A percentile compares a stretch with the other conserved stretches of the same genome.
Evolutionary conservation across 2,797 vertebrate genomes (phyloP).

Genomic region (Tachyglossus aculeatus): DNA sequence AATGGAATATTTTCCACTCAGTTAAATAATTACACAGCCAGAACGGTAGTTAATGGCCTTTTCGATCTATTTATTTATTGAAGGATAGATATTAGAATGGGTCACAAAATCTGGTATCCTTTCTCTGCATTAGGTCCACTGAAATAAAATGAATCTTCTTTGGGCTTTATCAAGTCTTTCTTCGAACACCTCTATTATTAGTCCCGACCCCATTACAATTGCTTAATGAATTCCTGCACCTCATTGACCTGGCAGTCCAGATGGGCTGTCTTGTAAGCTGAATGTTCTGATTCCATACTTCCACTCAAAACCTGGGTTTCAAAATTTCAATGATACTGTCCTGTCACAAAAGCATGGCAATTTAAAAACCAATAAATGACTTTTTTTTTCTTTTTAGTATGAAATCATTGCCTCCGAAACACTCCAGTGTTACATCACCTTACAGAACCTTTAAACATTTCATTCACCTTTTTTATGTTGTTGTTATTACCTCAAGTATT

Average conservation of each 20-base stretch:
- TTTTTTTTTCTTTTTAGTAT: background rate
- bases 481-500: background rate
- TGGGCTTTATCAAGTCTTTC: no score
- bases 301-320: background rate
- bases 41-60: no score
- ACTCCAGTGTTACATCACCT: background rate
- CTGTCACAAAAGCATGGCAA: background rate
- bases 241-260: conserved; percentile 1
- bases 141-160: no score
- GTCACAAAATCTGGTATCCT: no score
- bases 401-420: background rate
- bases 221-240: background rate
- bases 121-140: no score
- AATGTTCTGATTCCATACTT: background rate
- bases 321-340: conserved; percentile 5
- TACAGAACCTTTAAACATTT: background rate
- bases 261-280: conserved; percentile 7
- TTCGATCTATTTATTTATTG: background rate
- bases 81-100: background rate
- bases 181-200: no score
- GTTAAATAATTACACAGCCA: no score
- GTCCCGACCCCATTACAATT: no score
- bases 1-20: no score
- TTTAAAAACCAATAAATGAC: background rate
- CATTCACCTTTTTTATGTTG: background rate